Conservation (phyloP, 2,113 vertebrate genomes). For the Formicarius rufipectus region DNA sequence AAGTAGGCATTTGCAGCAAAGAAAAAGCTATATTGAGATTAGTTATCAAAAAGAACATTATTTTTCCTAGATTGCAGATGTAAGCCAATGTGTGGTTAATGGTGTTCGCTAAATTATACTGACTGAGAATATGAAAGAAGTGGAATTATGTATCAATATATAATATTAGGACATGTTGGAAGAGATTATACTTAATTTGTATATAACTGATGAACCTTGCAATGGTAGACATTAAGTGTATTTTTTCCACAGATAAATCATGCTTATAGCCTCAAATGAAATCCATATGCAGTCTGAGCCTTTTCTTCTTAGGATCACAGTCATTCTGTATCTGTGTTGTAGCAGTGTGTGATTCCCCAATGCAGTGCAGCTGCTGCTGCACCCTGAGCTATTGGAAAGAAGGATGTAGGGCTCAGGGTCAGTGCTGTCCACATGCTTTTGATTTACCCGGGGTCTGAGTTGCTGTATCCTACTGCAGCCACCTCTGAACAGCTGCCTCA, state of each 20-base stretch:
- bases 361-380: background rate
- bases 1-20: background rate
- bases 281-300: background rate
- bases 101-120: background rate
- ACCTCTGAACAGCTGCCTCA: background rate
- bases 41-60: background rate
- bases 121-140: constrained; percentile 3
- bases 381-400: background rate
- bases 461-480: background rate
- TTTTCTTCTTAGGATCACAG: background rate
- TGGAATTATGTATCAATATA: background rate
- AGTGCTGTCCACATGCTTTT: background rate
- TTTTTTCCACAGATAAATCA: background rate
- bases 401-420: background rate
- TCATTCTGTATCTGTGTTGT: background rate
- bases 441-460: background rate
- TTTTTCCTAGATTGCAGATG: background rate
- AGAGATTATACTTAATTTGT: background rate
- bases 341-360: background rate
- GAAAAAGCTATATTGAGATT: background rate
- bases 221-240: background rate
- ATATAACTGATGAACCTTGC: constrained; percentile 6
- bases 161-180: background rate
- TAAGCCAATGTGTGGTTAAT: background rate
- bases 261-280: background rate